Evolutionary conservation across 2,113 vertebrate species (phyloP).

Genomic region (Toxostoma redivivum): DNA sequence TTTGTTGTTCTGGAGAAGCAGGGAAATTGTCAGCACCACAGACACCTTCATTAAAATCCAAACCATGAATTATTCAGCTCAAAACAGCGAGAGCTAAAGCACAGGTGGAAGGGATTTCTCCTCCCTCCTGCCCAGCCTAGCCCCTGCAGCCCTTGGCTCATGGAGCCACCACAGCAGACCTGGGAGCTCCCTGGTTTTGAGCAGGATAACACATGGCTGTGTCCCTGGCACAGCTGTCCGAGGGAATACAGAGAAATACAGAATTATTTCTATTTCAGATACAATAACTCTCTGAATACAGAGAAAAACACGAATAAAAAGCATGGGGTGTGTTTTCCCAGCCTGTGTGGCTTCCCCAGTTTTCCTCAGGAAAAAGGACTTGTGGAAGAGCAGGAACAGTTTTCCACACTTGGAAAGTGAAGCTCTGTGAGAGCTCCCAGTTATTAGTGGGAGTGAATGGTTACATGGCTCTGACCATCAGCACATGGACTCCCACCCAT

Average conservation of each 20-base stretch:
- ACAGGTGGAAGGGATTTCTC: not conserved
- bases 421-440: not conserved
- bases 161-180: accelerated
- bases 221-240: not conserved
- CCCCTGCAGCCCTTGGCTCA: not conserved
- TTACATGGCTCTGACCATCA: not conserved
- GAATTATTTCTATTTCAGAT: no score
- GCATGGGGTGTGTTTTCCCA: not conserved
- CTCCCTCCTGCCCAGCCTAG: not conserved
- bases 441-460: not conserved
- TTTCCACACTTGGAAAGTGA: not conserved
- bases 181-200: accelerated
- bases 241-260: not conserved
- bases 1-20: not conserved
- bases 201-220: not conserved
- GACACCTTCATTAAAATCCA: not conserved
- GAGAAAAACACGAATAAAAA: not conserved
- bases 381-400: not conserved
- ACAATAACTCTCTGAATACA: not conserved
- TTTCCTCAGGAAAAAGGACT: not conserved
- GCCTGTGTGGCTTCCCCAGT: not conserved
- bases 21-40: not conserved
- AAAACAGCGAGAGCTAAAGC: accelerated
- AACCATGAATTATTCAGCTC: not conserved
- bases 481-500: accelerated